These are phyloP conservation scores for Epistrophe eligans DNA, from an alignment of 2,888 invertebrate genomes.

Conservation along the genomic window DNA sequence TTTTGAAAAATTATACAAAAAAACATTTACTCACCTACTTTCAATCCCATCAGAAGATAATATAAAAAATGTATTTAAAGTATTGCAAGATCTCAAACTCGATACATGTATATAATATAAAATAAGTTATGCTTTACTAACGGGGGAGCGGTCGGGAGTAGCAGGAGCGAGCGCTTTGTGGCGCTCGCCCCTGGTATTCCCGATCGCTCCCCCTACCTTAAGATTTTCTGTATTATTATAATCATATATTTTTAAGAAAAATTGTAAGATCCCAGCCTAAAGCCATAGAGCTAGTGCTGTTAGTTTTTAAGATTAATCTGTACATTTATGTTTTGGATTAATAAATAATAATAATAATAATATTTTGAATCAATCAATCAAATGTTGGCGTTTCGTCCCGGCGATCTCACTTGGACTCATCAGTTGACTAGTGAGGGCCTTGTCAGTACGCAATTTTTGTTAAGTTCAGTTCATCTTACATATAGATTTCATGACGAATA, in stretches of 20 bases:
- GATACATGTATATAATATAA: not conserved
- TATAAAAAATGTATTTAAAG: not conserved
- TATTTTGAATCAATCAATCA: no score
- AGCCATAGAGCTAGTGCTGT: not conserved
- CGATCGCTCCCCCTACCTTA: not conserved
- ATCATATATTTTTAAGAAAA: not conserved
- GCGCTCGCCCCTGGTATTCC: no score
- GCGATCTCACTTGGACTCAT: no score
- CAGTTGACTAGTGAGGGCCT: no score
- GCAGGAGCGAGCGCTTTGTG: no score
- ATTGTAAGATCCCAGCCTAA: not conserved
- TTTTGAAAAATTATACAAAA: not conserved
- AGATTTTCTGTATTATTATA: no score
- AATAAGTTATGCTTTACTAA: not conserved
- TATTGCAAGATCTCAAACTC: not conserved
- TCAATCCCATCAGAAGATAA: not conserved
- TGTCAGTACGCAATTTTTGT: no score
- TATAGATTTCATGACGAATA: no score
- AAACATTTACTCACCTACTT: conserved; percentile 1
- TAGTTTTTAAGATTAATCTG: not conserved
- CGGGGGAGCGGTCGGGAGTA: not conserved
- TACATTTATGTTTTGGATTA: not conserved
- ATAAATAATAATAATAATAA: conserved; percentile 2
- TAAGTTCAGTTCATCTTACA: no score
- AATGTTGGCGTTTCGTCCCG: no score